phyloP scores from a whole-genome alignment of 2,113 vertebrate species.

The Callithrix jacchus region DNA sequence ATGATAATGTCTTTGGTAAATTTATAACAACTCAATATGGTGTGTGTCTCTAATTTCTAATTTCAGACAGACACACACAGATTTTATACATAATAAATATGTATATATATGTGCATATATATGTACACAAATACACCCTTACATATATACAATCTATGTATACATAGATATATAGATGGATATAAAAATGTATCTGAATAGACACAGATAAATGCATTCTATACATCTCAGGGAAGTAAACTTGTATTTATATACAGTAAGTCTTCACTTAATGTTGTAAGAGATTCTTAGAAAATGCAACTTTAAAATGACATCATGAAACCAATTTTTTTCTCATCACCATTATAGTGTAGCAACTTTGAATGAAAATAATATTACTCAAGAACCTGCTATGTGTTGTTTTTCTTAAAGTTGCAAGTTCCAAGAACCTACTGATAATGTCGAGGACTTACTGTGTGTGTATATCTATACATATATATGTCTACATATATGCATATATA shows the following conservation, averaged over 20 bases:
- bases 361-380: neutral
- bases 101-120: too few relatives aligned
- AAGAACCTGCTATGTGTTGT: neutral
- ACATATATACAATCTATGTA: neutral
- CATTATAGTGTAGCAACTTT: neutral
- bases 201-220: neutral
- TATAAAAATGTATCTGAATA: neutral
- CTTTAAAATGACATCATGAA: neutral
- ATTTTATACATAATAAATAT: neutral
- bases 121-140: too few relatives aligned
- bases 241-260: neutral
- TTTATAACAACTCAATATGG: neutral
- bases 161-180: neutral
- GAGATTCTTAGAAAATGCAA: neutral
- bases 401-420: neutral
- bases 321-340: neutral
- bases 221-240: neutral
- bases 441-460: neutral
- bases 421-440: neutral
- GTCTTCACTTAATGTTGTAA: neutral
- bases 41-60: neutral
- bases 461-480: neutral
- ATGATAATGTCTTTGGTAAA: neutral
- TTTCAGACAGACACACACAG: neutral
- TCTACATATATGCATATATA: too few relatives aligned